phyloP scores from a whole-genome alignment of 2,888 invertebrate species.

The Neoscelio sp. region DNA sequence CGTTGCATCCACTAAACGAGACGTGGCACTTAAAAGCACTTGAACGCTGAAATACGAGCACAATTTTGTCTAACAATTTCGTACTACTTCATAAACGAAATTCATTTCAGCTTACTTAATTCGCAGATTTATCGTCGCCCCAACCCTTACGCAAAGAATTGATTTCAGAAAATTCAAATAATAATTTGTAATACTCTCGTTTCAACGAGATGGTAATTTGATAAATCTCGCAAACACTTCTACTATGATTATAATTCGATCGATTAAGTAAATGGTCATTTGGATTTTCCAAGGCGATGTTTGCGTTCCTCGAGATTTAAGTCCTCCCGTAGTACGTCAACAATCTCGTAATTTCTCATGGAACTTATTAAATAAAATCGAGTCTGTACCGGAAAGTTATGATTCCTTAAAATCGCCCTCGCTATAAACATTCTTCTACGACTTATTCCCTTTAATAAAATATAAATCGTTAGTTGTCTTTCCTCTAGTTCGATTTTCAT shows the following conservation, averaged over 20 bases:
- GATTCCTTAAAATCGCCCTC: slow-evolving; percentile 5
- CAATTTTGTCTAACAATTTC: background rate
- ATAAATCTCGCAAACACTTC: background rate
- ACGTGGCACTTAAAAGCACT: slow-evolving; percentile 27
- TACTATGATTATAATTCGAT: slow-evolving; percentile 31
- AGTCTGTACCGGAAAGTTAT: slow-evolving; percentile 6
- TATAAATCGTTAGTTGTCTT: no score
- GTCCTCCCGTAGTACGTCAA: slow-evolving; percentile 37
- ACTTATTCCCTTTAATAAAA: no score
- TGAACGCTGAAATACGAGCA: slow-evolving; percentile 18
- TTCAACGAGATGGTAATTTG: no score
- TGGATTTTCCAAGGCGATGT: slow-evolving; percentile 15
- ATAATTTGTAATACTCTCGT: no score
- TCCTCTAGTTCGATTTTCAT: background rate
- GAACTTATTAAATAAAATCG: slow-evolving; percentile 42
- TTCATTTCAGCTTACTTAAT: no score
- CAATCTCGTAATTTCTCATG: slow-evolving; percentile 44
- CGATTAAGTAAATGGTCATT: slow-evolving; percentile 17
- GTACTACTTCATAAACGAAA: slow-evolving; percentile 1
- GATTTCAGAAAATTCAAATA: no score
- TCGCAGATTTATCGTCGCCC: no score
- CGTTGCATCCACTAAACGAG: slow-evolving; percentile 20
- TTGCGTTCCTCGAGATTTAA: slow-evolving; percentile 26
- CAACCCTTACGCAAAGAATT: no score
- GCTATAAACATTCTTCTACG: no score